phyloP scores from a whole-genome alignment of 2,797 vertebrate species.

The Distichodus sexfasciatus region DNA sequence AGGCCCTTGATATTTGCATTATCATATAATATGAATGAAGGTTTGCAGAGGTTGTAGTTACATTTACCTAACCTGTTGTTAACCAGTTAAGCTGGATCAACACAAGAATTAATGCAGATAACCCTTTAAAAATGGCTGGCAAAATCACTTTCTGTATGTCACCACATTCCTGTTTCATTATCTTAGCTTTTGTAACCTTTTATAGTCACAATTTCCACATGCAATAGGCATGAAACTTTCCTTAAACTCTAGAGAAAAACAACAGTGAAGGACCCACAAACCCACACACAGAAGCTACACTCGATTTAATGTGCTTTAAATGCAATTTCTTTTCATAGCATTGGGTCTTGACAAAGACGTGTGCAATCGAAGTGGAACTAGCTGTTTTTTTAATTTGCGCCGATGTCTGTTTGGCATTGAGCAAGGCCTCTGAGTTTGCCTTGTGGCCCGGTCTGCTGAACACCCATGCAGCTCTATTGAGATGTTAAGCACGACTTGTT shows the following conservation, averaged over 20 bases:
- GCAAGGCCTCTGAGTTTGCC: constrained; percentile 62
- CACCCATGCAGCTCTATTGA: constrained; percentile 73
- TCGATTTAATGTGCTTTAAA: background rate
- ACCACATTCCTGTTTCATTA: too few relatives aligned
- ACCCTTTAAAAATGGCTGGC: background rate
- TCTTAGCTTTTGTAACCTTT: too few relatives aligned
- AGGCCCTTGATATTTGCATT: constrained; percentile 17
- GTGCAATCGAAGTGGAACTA: constrained; percentile 49
- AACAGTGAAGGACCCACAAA: background rate
- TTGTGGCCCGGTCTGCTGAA: constrained; percentile 62
- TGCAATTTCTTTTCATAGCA: constrained; percentile 24
- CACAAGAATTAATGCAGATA: background rate
- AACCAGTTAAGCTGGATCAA: background rate
- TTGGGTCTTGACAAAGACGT: constrained; percentile 27
- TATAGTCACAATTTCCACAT: background rate
- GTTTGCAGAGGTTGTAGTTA: constrained; percentile 18
- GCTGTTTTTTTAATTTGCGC: constrained; percentile 49
- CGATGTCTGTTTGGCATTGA: constrained; percentile 42
- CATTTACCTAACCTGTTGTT: constrained; percentile 30
- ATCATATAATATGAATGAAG: constrained; percentile 24
- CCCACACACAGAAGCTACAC: constrained; percentile 2
- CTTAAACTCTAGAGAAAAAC: background rate
- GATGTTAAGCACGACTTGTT: constrained; percentile 74
- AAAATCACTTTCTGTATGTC: too few relatives aligned
- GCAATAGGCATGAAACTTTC: background rate